Evolutionary conservation across 2,797 vertebrate species (phyloP).

Genomic region (Melanitta fusca): DNA sequence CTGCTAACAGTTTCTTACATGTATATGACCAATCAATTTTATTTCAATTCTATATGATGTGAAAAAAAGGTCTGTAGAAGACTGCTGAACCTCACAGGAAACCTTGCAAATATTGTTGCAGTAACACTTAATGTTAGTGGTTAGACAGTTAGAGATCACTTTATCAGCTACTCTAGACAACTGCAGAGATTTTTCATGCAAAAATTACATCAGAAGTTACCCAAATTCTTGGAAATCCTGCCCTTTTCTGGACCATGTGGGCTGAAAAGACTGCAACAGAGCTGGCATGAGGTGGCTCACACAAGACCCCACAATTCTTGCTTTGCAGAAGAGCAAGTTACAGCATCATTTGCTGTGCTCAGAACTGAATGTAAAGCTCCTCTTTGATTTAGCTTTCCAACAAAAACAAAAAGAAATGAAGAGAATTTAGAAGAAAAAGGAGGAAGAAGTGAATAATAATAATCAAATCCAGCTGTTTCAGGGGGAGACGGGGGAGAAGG

Average conservation of each 20-base stretch:
- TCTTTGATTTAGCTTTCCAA: slow-evolving; percentile 50
- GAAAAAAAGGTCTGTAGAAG: neutral
- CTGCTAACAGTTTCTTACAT: neutral
- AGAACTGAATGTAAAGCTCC: neutral
- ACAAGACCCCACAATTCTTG: neutral
- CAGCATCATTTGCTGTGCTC: neutral
- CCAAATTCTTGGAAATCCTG: neutral
- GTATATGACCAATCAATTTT: neutral
- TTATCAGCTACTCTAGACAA: neutral
- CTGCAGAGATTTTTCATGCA: neutral
- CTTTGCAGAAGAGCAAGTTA: neutral
- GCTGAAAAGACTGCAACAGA: neutral
- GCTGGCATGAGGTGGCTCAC: neutral
- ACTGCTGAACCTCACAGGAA: neutral
- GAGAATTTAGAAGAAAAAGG: slow-evolving; percentile 10
- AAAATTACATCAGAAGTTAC: neutral
- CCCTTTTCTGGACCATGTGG: neutral
- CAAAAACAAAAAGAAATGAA: slow-evolving; percentile 29
- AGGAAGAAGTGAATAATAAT: slow-evolving; percentile 51
- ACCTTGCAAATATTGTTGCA: neutral
- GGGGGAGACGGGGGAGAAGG: neutral
- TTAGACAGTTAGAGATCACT: neutral
- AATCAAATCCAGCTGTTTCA: slow-evolving; percentile 54
- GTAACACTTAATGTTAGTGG: neutral
- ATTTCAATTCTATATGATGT: neutral